Conservation (phyloP, 2,797 vertebrate species). For the Craterocephalus amniculus region DNA sequence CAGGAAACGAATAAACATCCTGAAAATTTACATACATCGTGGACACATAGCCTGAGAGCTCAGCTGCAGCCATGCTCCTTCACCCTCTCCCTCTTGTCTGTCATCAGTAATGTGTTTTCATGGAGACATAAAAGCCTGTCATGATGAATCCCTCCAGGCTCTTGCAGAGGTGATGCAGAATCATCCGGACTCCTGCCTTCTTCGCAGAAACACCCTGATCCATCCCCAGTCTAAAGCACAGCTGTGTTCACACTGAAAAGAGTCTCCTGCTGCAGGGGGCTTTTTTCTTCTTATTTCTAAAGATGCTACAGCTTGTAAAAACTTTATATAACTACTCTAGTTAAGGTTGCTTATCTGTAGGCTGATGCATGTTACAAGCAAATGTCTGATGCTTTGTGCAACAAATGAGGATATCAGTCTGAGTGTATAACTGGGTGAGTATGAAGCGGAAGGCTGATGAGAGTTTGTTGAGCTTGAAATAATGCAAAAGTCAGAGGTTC, state of each 20-base stretch:
- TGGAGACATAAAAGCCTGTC: constrained; percentile 20
- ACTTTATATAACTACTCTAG: too few relatives aligned
- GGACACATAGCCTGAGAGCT: constrained; percentile 4
- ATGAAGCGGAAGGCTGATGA: not conserved
- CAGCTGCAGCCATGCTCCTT: constrained; percentile 5
- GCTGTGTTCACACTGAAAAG: not conserved
- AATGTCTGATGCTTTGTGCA: too few relatives aligned
- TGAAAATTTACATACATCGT: not conserved
- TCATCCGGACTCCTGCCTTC: not conserved
- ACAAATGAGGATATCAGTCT: not conserved
- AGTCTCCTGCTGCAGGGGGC: not conserved
- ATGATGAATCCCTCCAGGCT: not conserved
- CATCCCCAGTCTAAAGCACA: not conserved
- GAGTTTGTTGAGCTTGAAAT: not conserved
- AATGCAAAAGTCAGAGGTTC: not conserved
- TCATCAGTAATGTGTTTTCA: constrained; percentile 32
- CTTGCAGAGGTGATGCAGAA: constrained; percentile 9
- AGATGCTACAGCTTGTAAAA: too few relatives aligned
- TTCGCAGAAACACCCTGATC: constrained; percentile 13
- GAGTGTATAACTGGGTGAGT: not conserved
- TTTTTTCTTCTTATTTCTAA: not conserved
- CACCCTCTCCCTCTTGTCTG: constrained; percentile 12
- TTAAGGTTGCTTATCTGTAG: too few relatives aligned
- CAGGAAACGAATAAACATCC: not conserved
- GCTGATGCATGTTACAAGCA: too few relatives aligned